Percentiles rank a stretch among this genome's conserved stretches.
phyloP scores from a whole-genome alignment of 2,888 invertebrate species.

The Lepas anatifera region DNA sequence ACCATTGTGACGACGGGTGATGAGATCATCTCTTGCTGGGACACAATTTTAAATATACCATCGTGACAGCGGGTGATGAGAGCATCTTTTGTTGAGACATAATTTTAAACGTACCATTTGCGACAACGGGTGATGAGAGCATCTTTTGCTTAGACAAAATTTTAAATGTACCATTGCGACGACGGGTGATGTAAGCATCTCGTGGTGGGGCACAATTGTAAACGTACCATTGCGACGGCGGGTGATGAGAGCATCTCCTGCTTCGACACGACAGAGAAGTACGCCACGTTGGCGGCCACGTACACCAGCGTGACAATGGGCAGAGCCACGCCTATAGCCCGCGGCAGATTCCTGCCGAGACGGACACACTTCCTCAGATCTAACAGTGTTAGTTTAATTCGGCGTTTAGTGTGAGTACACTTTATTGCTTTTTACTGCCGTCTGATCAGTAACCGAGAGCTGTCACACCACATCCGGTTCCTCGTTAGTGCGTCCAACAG shows the following conservation, averaged over 20 bases:
- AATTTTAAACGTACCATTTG: too few species aligned
- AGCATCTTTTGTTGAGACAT: too few species aligned
- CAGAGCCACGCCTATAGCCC: slow-evolving; percentile 87
- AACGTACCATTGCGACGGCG: slow-evolving; percentile 79
- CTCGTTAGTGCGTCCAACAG: too few species aligned
- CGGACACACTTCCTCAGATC: too few species aligned
- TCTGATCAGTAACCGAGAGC: too few species aligned
- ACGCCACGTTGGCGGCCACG: slow-evolving; percentile 78
- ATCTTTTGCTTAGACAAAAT: neutral
- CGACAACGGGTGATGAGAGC: neutral
- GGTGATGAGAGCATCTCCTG: slow-evolving; percentile 64
- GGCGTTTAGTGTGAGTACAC: too few species aligned
- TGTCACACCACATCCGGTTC: too few species aligned
- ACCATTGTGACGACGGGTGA: slow-evolving; percentile 72
- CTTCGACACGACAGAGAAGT: slow-evolving; percentile 73
- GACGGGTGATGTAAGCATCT: slow-evolving; percentile 67
- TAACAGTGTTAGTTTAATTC: too few species aligned
- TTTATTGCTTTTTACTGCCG: too few species aligned
- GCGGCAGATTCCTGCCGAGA: slow-evolving; percentile 63
- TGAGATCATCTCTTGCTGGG: slow-evolving; percentile 62
- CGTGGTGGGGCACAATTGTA: slow-evolving; percentile 64
- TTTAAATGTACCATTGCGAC: slow-evolving; percentile 52
- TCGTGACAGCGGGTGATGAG: too few species aligned
- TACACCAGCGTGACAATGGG: slow-evolving; percentile 81
- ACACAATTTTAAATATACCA: too few species aligned